phyloP scores from a whole-genome alignment of 2,888 invertebrate species.

The Rotaria magnacalcarata region DNA sequence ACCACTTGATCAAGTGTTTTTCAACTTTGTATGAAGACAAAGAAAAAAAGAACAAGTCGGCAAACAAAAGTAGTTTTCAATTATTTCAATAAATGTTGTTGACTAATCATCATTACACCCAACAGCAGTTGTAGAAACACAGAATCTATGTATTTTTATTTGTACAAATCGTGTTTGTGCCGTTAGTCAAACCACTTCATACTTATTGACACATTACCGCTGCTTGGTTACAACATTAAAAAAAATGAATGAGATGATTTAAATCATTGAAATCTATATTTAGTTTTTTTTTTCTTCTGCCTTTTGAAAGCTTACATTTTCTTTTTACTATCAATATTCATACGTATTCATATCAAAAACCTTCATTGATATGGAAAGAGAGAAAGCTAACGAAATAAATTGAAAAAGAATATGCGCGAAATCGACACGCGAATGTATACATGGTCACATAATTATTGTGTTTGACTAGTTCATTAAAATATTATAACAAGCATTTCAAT shows the following conservation, averaged over 20 bases:
- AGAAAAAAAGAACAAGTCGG: neutral
- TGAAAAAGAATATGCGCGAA: neutral
- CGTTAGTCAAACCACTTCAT: neutral
- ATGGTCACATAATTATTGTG: slow-evolving; percentile 2
- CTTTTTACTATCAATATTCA: too few species aligned
- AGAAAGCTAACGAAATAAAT: neutral
- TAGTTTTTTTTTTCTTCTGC: neutral
- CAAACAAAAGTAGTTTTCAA: neutral
- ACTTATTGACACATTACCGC: neutral
- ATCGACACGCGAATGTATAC: neutral
- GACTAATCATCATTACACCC: neutral
- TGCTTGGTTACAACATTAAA: neutral
- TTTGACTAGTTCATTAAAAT: slow-evolving; percentile 22
- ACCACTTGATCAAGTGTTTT: slow-evolving; percentile 17
- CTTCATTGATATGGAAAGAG: neutral
- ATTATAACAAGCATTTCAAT: slow-evolving; percentile 22
- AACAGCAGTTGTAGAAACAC: neutral
- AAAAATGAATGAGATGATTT: neutral
- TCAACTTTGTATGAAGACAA: neutral
- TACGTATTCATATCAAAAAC: neutral
- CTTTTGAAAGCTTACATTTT: neutral
- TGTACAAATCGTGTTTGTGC: slow-evolving; percentile 2
- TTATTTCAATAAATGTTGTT: neutral
- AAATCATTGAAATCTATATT: neutral
- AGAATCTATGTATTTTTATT: neutral